A percentile compares a stretch with the other conserved stretches of the same genome.
These are phyloP conservation scores for Itoplectis maculator DNA, from an alignment of 2,888 invertebrate genomes.

Conservation along the genomic window DNA sequence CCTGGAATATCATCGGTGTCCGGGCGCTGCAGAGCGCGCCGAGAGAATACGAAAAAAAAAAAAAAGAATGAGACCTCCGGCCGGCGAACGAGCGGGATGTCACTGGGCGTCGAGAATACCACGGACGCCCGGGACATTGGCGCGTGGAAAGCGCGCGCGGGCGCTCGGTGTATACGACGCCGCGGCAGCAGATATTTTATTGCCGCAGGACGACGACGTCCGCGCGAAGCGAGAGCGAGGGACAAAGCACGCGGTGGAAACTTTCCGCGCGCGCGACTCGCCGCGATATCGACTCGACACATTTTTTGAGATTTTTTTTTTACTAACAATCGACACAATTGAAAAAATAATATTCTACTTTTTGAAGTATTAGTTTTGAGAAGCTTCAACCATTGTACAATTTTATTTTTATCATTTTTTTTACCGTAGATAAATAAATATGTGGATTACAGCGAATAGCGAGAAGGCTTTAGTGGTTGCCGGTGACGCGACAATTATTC, in stretches of 20 bases:
- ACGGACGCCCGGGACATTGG: constrained; percentile 18
- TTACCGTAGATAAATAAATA: no score
- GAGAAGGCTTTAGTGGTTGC: no score
- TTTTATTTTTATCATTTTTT: no score
- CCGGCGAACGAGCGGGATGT: constrained; percentile 10
- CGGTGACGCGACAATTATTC: no score
- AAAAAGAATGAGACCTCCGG: constrained; percentile 15
- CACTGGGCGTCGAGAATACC: neutral
- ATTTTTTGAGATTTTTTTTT: neutral
- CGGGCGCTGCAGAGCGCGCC: neutral
- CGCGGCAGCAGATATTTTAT: constrained; percentile 21
- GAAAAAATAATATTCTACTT: no score
- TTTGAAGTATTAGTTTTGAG: no score
- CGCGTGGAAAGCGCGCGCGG: neutral
- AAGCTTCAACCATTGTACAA: no score
- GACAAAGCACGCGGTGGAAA: no score
- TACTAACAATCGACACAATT: no score
- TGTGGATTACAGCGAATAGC: no score
- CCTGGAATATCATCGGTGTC: constrained; percentile 35
- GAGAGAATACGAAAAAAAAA: constrained; percentile 9
- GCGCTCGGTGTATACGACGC: no score
- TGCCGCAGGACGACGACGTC: constrained; percentile 23
- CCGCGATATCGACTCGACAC: neutral
- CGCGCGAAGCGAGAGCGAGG: neutral
- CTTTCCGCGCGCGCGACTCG: constrained; percentile 54